Evolutionary conservation across 2,113 vertebrate species (phyloP), one percentile per base, ranked within the genome.

Genomic region (Malaclemys terrapin): DNA sequence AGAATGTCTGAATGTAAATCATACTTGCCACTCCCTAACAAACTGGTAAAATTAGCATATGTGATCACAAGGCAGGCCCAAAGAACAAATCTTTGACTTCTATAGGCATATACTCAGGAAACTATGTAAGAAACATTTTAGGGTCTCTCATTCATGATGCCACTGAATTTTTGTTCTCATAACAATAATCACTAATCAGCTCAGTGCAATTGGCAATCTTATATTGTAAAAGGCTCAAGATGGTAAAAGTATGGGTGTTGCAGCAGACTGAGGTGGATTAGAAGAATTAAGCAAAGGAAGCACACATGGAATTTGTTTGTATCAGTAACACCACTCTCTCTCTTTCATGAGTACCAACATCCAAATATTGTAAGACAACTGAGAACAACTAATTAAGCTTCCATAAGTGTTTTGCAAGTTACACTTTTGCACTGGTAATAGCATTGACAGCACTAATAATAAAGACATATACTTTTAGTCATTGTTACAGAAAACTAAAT

Each of bases 41-140:
- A 89, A 53, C 82, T 90, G 89, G 80, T 79, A 56, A 72, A 84
- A 78, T 2, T 93, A 78, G 52, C 65, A 94, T 93, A 90, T n/a
- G 65, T 87, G 31, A 75, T 95, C 91, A 92, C 1, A 24, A 82
- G 91, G 80, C 84, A 80, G 87, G 80, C 25, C 80, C 89, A 90
- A 87, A 84, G 76, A 90, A 31, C 72, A 80, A 62, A 90, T 45
- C 85, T 89, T 27, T 95, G 97, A 25, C 72, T 76, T 42, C 72
- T 76, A 45, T 76, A 45, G 95, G 95, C 87, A 96, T 42, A 27
- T 52, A 94, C 87, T 94, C 94, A 96, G 95, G 94, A 94, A 96
- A 92, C 47, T 2, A 12, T 75, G 75, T 24, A 72, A 94, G 49
- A 79, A 96, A 72, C 82, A 81, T 94, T 86, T 94, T 16, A 53